Evolutionary conservation across 2,888 invertebrate genomes (phyloP).

Genomic region (Hyalella azteca): DNA sequence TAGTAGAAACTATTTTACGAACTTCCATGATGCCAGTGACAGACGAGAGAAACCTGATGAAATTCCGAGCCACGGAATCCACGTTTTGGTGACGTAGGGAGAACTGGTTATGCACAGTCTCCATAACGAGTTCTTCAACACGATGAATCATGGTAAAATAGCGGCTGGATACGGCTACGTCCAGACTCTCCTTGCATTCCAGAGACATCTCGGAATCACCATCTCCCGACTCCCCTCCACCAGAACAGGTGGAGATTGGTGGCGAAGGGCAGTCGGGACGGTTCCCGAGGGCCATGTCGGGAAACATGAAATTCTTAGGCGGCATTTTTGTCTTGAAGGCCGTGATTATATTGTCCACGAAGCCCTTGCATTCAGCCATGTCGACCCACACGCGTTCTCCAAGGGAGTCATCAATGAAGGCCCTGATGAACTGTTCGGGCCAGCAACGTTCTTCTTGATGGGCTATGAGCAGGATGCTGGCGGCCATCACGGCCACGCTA

Average conservation of each 20-base stretch:
- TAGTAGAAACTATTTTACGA: conserved; percentile 77
- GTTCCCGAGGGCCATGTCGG: conserved; percentile 61
- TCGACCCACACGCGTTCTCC: conserved; percentile 95
- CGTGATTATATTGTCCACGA: conserved; percentile 88
- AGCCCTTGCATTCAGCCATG: conserved; percentile 84
- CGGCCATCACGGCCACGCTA: conserved; percentile 79
- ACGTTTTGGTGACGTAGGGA: conserved; percentile 84
- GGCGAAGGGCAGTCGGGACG: conserved; percentile 58
- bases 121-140: conserved; percentile 81
- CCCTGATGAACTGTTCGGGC: conserved; percentile 90
- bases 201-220: conserved; percentile 57
- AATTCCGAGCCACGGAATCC: conserved; percentile 78
- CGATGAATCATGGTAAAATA: conserved; percentile 45
- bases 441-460: conserved; percentile 83
- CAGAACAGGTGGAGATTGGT: conserved; percentile 52
- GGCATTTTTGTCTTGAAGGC: conserved; percentile 83
- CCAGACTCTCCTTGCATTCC: conserved; percentile 63
- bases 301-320: conserved; percentile 73
- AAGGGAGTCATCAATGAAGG: conserved; percentile 92
- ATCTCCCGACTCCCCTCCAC: conserved; percentile 59
- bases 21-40: conserved; percentile 88
- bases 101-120: conserved; percentile 86
- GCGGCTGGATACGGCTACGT: conserved; percentile 57
- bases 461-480: conserved; percentile 82
- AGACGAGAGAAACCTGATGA: conserved; percentile 81